Evolutionary conservation across 2,888 invertebrate species (phyloP), one percentile per base, ranked within the genome.

Genomic region (Acleris emargana): DNA sequence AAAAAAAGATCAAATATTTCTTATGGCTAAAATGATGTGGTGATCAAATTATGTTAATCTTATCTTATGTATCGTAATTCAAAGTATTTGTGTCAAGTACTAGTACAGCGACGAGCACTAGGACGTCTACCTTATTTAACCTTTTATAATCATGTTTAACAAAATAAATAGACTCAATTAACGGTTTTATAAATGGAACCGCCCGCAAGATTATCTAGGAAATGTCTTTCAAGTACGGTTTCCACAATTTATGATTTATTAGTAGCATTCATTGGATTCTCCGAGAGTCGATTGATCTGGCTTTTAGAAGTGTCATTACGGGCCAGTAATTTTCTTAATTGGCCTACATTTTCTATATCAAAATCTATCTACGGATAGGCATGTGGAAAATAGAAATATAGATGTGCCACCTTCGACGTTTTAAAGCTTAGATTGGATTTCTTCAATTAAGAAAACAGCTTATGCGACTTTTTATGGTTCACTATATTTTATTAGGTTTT

Each of bases 251-350:
- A 68, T 67, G 64, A 80, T 78, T 76, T 75, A 77, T 75, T 73
- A 74, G 57, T 67, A 47, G 49, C 73, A 67, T 78, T 80, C 73
- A 72, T 62, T 70, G 76, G 78, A 78, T 76, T 72, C 73, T 70
- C 70, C 22, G 49, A 70, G 63, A 63, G 58, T 63, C 45, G 55
- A 73, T 69, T 72, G 68, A 75, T 75, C 69, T 64, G 53, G 70
- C 66, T 75, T 70, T 62, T 70, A 63, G 75, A 72, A 73, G 70
- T 71, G 77, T 78, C 72, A 78, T 78, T 81, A 79, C 58, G 71
- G 73, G 66, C 69, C 71, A 72, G 73, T 73, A 76, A 75, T 69
- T 73, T 74, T 70, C 55, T 79, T 84, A 85, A 85, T 84, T 86
- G 84, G 77, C 80, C 78, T 76, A 80, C 78, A 86, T 84, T 78